phyloP scores from a whole-genome alignment of 2,113 vertebrate species.

The Pholis gunnellus region DNA sequence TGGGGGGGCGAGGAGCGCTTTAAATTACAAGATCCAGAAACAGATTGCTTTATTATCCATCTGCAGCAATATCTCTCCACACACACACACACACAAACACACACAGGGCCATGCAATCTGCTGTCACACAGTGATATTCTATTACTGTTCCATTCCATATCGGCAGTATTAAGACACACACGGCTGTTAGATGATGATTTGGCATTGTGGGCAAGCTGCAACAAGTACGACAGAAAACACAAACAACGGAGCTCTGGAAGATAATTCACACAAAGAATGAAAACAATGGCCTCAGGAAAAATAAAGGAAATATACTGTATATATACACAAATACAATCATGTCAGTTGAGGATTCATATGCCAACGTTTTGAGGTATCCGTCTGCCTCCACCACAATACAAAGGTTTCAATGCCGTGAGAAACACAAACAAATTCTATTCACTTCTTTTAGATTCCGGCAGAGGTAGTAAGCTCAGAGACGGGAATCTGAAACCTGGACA shows the following conservation, averaged over 20 bases:
- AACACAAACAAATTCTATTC: neutral
- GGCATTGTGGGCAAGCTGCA: conserved; percentile 27
- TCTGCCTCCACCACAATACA: neutral
- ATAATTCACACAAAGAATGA: conserved; percentile 13
- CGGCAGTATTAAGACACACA: conserved; percentile 48
- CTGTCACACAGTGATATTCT: conserved; percentile 59
- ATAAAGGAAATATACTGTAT: neutral
- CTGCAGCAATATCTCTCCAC: conserved; percentile 64
- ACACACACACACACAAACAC: conserved; percentile 44
- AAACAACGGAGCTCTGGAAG: conserved; percentile 2
- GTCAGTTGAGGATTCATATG: too few species aligned
- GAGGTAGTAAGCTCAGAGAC: neutral
- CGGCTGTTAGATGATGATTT: conserved; percentile 29
- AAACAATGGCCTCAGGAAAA: neutral
- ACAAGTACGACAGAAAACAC: conserved; percentile 25
- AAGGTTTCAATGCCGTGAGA: neutral
- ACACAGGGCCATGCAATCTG: conserved; percentile 55
- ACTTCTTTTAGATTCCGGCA: neutral
- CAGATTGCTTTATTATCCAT: conserved; percentile 80
- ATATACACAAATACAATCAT: too few species aligned
- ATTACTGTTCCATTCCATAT: conserved; percentile 66
- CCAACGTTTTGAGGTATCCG: neutral
- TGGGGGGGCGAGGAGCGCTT: conserved; percentile 56
- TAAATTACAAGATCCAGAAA: conserved; percentile 78
- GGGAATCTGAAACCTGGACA: neutral